Percentiles rank a stretch among this genome's conserved stretches.
phyloP scores from a whole-genome alignment of 2,888 invertebrate genomes.

The Dicranocentrus wangi region DNA sequence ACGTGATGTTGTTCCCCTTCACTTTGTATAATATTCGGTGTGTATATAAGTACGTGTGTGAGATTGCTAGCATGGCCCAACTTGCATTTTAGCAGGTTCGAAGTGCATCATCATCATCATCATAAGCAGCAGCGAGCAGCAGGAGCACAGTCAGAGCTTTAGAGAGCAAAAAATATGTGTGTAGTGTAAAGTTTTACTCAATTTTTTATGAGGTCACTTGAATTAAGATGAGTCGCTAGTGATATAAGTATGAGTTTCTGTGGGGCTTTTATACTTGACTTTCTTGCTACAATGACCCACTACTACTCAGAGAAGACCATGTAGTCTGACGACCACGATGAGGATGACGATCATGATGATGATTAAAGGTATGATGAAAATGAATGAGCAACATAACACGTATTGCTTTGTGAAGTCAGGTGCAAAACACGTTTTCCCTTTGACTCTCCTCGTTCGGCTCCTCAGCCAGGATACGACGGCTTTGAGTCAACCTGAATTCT shows the following conservation, averaged over 20 bases:
- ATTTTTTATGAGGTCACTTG: slow-evolving; percentile 55
- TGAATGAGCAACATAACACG: slow-evolving; percentile 32
- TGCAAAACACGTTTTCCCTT: slow-evolving; percentile 57
- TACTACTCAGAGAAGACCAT: slow-evolving; percentile 26
- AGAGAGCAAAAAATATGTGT: background rate
- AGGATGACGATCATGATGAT: slow-evolving; percentile 13
- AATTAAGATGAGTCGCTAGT: slow-evolving; percentile 32
- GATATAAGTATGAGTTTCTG: background rate
- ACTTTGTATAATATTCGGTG: slow-evolving; percentile 21
- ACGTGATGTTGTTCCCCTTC: slow-evolving; percentile 57
- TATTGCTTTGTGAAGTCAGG: slow-evolving; percentile 36
- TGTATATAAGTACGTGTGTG: slow-evolving; percentile 4
- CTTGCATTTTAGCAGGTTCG: too few relatives aligned
- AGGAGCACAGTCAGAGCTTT: background rate
- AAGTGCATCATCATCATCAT: too few relatives aligned
- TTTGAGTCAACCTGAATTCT: slow-evolving; percentile 55
- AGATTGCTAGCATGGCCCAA: too few relatives aligned
- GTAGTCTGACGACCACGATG: background rate
- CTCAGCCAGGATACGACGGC: background rate
- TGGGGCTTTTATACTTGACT: too few relatives aligned
- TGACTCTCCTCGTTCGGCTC: slow-evolving; percentile 11
- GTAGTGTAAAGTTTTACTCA: background rate
- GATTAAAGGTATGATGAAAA: slow-evolving; percentile 23
- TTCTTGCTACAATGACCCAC: slow-evolving; percentile 45
- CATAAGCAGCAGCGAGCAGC: too few relatives aligned